Conservation (phyloP, 2,797 vertebrate species). For the Emys orbicularis region DNA sequence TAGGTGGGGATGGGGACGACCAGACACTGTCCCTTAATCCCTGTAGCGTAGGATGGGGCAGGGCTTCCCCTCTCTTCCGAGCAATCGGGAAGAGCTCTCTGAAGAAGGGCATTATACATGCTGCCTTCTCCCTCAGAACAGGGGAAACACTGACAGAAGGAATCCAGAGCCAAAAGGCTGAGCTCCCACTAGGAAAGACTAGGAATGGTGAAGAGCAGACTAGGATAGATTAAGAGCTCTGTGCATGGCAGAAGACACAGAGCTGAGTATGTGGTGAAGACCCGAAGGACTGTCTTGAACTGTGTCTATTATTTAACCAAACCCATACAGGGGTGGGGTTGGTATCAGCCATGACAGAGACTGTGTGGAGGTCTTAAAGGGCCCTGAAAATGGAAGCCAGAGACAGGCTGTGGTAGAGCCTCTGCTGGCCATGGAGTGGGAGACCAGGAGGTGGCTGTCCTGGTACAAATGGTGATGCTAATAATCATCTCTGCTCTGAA, state of each 20-base stretch:
- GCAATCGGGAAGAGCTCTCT: neutral
- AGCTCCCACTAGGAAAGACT: neutral
- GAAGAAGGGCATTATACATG: neutral
- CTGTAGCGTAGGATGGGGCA: neutral
- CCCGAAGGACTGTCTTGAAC: neutral
- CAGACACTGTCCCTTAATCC: neutral
- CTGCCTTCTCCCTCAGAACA: neutral
- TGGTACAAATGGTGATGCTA: neutral
- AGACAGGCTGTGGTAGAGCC: neutral
- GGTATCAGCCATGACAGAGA: neutral
- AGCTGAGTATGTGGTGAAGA: neutral
- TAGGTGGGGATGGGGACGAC: neutral
- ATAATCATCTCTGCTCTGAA: neutral
- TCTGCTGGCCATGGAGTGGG: neutral
- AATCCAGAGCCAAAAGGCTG: neutral
- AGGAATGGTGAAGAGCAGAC: neutral
- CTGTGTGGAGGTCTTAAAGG: neutral
- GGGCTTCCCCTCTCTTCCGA: neutral
- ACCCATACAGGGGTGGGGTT: neutral
- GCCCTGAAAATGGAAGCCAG: neutral
- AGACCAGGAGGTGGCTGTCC: neutral
- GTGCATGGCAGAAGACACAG: neutral
- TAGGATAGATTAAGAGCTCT: neutral
- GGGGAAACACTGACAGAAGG: neutral
- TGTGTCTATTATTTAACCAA: neutral